Base-by-base conservation (phyloP, 2,888 invertebrate genomes). In the Hydrotaea cyrtoneurina region DNA sequence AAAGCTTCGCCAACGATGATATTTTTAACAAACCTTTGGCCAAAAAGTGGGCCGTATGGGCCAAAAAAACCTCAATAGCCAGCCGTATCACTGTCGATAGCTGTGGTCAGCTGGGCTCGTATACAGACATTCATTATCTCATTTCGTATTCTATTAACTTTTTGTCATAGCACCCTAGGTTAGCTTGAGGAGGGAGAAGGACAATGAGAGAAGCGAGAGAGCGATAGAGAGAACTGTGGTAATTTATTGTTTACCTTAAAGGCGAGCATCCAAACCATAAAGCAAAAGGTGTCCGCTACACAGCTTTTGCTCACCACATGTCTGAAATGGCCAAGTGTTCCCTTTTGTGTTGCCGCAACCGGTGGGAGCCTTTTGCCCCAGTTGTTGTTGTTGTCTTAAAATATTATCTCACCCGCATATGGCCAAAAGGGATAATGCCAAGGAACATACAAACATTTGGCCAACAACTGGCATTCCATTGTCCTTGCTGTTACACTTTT, bases 171-270 rank as follows among this genome's bases (percentile, higher is more conserved):
- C 3, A 13, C 23, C 15, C 4, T 15, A 26, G 10, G 23, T 2
- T 1, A 10, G 59, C 13, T 31, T 31, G 31, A 7, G 2, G 31
- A 31, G 31, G 3, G 7, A 31, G 3, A 31, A 7, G 7, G 31
- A 7, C 31, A 31, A 7, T 31, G 3, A 31, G 31, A 31, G 31
- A n/a, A n/a, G n/a, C 3, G 31, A 31, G 31, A 2, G 31, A 31
- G 31, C 31, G 31, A 7, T 2, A 31, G 7, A 4, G 31, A 7
- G 31, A 31, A 31, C 31, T 5, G 55, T 17, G 26, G 62, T 64
- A 55, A 74, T 74, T 80, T 74, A 83, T 80, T 80, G 17, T 78
- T 71, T 71, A 43, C 78, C 74, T 71, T 64, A 80, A 84, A 72
- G 66, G 72, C 72, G 55, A 13, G 31, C 36, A 59, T 80, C 69